Evolutionary conservation across 2,113 vertebrate genomes (phyloP).

Genomic region (Coracopsis vasa): DNA sequence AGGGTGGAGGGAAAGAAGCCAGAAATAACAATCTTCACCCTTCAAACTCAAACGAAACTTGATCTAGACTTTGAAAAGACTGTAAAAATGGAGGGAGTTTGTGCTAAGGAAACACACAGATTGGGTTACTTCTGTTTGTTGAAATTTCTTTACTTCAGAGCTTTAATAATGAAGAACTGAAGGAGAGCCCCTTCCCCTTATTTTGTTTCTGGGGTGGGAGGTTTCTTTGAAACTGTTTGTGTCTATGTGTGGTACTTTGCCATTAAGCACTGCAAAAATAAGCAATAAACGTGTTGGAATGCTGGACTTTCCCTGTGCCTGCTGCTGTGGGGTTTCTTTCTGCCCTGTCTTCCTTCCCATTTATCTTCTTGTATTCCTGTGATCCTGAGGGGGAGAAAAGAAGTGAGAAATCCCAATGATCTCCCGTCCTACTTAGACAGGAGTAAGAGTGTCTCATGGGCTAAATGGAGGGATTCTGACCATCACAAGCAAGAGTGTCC

Average conservation of each 20-base stretch:
- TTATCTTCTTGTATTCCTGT: background rate
- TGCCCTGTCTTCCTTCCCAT: background rate
- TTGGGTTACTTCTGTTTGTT: slow-evolving; percentile 64
- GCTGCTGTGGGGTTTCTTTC: slow-evolving; percentile 19
- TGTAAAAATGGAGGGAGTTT: background rate
- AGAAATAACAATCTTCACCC: slow-evolving; percentile 20
- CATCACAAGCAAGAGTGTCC: background rate
- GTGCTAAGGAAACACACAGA: background rate
- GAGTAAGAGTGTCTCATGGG: fast-evolving
- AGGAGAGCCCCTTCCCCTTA: slow-evolving; percentile 31
- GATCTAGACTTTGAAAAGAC: slow-evolving; percentile 28
- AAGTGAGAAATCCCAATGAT: background rate
- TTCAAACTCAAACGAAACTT: slow-evolving; percentile 32
- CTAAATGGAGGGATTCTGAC: background rate
- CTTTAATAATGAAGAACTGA: slow-evolving; percentile 54
- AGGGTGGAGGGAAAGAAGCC: background rate
- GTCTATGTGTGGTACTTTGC: slow-evolving; percentile 3
- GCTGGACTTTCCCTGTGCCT: background rate
- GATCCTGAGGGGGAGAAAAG: background rate
- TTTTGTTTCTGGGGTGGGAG: slow-evolving; percentile 20
- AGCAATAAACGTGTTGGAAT: slow-evolving; percentile 50
- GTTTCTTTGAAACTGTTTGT: slow-evolving; percentile 19
- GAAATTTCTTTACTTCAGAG: slow-evolving; percentile 49
- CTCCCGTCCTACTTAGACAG: background rate
- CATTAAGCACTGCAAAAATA: slow-evolving; percentile 47